phyloP scores from a whole-genome alignment of 2,888 invertebrate genomes.

The Abscondita cerata region DNA sequence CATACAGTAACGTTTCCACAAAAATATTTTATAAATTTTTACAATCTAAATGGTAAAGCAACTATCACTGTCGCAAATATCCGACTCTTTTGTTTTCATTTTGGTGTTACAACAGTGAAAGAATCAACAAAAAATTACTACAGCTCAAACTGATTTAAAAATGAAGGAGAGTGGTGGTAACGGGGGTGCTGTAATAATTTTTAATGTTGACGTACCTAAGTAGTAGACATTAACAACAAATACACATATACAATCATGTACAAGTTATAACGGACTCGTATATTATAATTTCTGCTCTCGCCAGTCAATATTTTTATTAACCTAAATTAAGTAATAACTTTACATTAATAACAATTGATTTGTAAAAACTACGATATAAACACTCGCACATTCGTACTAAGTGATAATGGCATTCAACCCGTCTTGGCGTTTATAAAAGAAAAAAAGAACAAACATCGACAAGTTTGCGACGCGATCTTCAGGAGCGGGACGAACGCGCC shows the following conservation, averaged over 20 bases:
- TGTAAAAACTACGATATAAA: slow-evolving; percentile 41
- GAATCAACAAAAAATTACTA: slow-evolving; percentile 28
- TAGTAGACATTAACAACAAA: slow-evolving; percentile 36
- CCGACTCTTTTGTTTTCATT: slow-evolving; percentile 46
- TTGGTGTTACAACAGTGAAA: slow-evolving; percentile 48
- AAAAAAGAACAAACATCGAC: slow-evolving; percentile 22
- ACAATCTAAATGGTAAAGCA: slow-evolving; percentile 7
- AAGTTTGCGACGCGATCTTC: slow-evolving; percentile 24
- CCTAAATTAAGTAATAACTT: slow-evolving; percentile 33
- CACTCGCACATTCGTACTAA: slow-evolving; percentile 38
- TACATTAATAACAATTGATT: slow-evolving; percentile 36
- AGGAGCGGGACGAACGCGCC: slow-evolving; percentile 11
- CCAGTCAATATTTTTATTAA: slow-evolving; percentile 47
- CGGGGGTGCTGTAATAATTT: slow-evolving; percentile 32
- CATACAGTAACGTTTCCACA: slow-evolving; percentile 56
- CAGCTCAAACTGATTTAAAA: slow-evolving; percentile 16
- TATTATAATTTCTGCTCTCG: slow-evolving; percentile 51
- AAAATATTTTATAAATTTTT: slow-evolving; percentile 15
- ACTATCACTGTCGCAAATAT: slow-evolving; percentile 43
- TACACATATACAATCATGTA: slow-evolving; percentile 41
- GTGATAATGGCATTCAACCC: slow-evolving; percentile 21
- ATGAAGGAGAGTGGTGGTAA: not conserved
- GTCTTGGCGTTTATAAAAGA: slow-evolving; percentile 26
- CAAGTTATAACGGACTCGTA: slow-evolving; percentile 45
- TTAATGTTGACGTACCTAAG: slow-evolving; percentile 27